phyloP scores from a whole-genome alignment of 2,113 vertebrate genomes.

The Physeter macrocephalus region DNA sequence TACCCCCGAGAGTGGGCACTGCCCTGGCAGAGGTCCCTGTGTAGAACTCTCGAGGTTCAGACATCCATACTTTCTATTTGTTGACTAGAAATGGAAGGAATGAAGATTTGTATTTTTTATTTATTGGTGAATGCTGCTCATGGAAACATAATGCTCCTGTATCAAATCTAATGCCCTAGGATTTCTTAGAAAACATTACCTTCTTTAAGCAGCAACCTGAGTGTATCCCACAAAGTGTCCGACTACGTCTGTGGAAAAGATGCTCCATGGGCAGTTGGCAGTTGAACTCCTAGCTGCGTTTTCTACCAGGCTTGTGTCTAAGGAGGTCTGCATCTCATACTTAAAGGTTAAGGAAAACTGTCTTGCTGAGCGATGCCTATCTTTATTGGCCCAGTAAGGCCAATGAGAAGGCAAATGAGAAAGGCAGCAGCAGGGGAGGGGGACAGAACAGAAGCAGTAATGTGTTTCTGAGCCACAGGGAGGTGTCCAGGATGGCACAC shows the following conservation, averaged over 20 bases:
- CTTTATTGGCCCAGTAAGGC: constrained; percentile 48
- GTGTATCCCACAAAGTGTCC: not conserved
- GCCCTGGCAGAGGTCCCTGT: not conserved
- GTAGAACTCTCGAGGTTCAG: not conserved
- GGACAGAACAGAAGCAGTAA: not conserved
- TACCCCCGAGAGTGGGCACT: accelerated
- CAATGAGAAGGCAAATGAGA: constrained; percentile 3
- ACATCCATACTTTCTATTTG: not conserved
- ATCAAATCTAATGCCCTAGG: not conserved
- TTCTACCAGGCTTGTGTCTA: not conserved
- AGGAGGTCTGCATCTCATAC: not conserved
- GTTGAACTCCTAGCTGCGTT: not conserved
- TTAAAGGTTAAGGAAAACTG: constrained; percentile 38
- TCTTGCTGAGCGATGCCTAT: not conserved
- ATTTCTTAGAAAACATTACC: not conserved
- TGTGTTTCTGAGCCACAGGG: not conserved
- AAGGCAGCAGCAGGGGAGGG: not conserved
- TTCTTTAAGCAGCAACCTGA: not conserved
- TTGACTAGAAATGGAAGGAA: not conserved
- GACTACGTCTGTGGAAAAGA: not conserved
- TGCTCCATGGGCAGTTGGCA: not conserved
- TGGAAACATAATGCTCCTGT: not conserved
- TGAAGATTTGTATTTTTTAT: not conserved
- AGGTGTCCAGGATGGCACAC: constrained; percentile 36
- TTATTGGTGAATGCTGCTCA: not conserved